Conservation (phyloP, 2,888 invertebrate species). For the Ennomos erosarius region DNA sequence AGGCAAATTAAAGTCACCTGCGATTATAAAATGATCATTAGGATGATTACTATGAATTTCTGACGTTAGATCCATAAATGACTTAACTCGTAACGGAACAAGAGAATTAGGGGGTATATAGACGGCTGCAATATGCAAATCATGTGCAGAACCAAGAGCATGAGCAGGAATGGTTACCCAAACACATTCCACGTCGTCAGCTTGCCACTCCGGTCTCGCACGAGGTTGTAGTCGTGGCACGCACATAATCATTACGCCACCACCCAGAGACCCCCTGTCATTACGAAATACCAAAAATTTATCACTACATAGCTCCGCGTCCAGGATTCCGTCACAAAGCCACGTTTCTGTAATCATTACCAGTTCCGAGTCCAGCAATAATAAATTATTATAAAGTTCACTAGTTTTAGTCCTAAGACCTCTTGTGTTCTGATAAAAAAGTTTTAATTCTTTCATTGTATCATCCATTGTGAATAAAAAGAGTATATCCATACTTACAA, state of each 20-base stretch:
- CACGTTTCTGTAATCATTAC: constrained; percentile 18
- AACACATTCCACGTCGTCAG: constrained; percentile 8
- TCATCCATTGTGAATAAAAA: neutral
- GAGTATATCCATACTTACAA: no score
- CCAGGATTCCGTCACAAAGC: constrained; percentile 20
- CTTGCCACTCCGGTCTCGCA: constrained; percentile 2
- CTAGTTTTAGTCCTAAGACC: constrained; percentile 30
- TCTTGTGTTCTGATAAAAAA: constrained; percentile 31
- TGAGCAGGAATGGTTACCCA: constrained; percentile 16
- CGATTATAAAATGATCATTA: constrained; percentile 11
- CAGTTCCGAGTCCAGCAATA: constrained; percentile 15
- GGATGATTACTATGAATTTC: neutral
- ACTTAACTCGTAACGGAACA: neutral
- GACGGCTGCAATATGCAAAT: constrained; percentile 10
- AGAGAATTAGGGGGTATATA: constrained; percentile 16
- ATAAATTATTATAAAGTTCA: constrained; percentile 20
- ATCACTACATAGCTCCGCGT: constrained; percentile 11
- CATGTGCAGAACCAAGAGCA: neutral
- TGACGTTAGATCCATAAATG: constrained; percentile 1
- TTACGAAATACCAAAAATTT: constrained; percentile 13
- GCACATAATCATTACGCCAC: constrained; percentile 17
- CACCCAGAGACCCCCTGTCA: constrained; percentile 14
- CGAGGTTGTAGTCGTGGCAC: no score
- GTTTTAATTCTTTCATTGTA: constrained; percentile 14
- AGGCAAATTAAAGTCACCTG: constrained; percentile 20